phyloP scores from a whole-genome alignment of 1,140 invertebrate species.

The Contarinia nasturtii region DNA sequence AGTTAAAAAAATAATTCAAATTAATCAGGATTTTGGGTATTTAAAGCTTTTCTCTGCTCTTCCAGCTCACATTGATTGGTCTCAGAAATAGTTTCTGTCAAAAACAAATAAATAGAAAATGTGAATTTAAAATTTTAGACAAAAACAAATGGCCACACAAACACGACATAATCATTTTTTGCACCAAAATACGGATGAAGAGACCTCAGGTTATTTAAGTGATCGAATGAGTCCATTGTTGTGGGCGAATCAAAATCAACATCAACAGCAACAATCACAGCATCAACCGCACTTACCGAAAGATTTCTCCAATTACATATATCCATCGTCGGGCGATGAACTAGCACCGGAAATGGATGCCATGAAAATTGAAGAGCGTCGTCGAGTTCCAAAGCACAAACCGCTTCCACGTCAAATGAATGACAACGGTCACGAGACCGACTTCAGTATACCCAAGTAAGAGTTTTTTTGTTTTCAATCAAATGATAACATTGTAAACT shows the following conservation, averaged over 20 bases:
- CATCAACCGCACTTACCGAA: constrained; percentile 14
- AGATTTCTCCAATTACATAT: not conserved
- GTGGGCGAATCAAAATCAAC: constrained; percentile 4
- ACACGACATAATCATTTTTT: not conserved
- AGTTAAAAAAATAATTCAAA: no score
- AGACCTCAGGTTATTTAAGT: constrained; percentile 46
- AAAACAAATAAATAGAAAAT: not conserved
- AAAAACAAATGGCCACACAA: not conserved
- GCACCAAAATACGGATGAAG: constrained; percentile 28
- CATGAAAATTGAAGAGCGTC: constrained; percentile 11
- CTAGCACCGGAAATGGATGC: constrained; percentile 14
- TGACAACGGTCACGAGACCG: constrained; percentile 2
- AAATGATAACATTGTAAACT: not conserved
- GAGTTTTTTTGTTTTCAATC: constrained; percentile 8
- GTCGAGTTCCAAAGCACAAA: constrained; percentile 10
- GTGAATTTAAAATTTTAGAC: constrained; percentile 2
- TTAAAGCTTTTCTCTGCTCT: no score
- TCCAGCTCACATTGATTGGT: no score
- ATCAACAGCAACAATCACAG: constrained; percentile 20
- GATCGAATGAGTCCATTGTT: constrained; percentile 27
- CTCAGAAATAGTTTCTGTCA: no score
- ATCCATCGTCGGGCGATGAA: not conserved
- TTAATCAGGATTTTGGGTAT: no score
- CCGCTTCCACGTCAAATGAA: not conserved
- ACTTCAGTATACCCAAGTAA: constrained; percentile 7